Base-by-base conservation (phyloP, 2,113 vertebrate species). In the Catharus fuscescens region DNA sequence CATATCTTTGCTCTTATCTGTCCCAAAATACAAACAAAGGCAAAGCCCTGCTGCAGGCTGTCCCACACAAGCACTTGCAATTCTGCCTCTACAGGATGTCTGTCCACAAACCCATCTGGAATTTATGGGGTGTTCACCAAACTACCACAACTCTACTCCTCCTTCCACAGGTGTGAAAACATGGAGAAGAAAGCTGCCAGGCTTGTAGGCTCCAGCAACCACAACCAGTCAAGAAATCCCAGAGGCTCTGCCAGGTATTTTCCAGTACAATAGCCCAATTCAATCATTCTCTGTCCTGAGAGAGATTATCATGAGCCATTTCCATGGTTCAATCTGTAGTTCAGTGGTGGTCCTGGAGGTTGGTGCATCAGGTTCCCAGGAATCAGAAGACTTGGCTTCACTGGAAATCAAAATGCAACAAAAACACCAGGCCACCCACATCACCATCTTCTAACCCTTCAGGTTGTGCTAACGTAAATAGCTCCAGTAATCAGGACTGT, bases 401-500 rank as follows among this genome's bases (percentile, higher is more conserved):
- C 54, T 77, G 45, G 44, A 84, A 90, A 86, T 42, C 8, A 42
- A 86, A 92, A 44, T 40, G 21, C 17, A 59, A 53, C 14, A 47
- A 48, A 38, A 79, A 88, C 91, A 52, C 1, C n/a, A 80, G 40
- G 34, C 25, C 31, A 64, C 34, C 28, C 0, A 0, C 48, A 65
- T 3, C 54, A 71, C 25, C 32, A 48, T 31, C 32, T 72, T 65
- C 76, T 64, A 92, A 70, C 11, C 19, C 70, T 87, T 82, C 77
- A 56, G n/a, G 42, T n/a, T 92, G 70, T 74, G 66, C 71, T 80
- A 79, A 95, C 47, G 70, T 87, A 96, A 95, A 94, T 21, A 96
- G 85, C 47, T 91, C 69, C 86, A 91, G 88, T 97, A 94, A 96
- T 95, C 88, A 96, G 86, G 84, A 90, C 53, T 96, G 80, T 93